phyloP scores from a whole-genome alignment of 2,797 vertebrate genomes.

The Anguilla megastoma region DNA sequence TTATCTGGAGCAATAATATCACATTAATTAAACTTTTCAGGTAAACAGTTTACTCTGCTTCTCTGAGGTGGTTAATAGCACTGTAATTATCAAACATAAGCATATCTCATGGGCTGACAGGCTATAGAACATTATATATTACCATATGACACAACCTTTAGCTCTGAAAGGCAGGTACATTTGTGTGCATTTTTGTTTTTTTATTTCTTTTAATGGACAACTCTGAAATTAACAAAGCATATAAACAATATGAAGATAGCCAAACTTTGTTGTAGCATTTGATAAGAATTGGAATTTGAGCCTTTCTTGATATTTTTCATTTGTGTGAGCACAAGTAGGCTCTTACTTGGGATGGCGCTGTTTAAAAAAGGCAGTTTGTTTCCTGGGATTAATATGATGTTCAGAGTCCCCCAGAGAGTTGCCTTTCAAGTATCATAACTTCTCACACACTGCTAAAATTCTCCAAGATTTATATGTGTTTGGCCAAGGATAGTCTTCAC shows the following conservation, averaged over 20 bases:
- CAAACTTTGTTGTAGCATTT: too few species aligned
- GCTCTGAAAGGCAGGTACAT: neutral
- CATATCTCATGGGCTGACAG: neutral
- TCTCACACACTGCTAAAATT: neutral
- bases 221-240: too few species aligned
- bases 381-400: neutral
- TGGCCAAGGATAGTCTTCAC: neutral
- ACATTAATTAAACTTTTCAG: too few species aligned
- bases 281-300: too few species aligned
- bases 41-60: too few species aligned
- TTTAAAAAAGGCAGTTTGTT: neutral
- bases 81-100: neutral
- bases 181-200: neutral
- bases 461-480: neutral
- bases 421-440: neutral
- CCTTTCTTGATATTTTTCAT: neutral
- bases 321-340: neutral
- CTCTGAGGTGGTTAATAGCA: too few species aligned
- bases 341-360: neutral
- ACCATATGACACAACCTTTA: neutral
- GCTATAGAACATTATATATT: neutral
- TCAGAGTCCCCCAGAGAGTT: neutral
- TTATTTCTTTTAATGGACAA: too few species aligned
- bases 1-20: too few species aligned
- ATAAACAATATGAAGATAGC: too few species aligned